A percentile compares a stretch with the other conserved stretches of the same genome.
Conservation (phyloP, 2,888 invertebrate genomes). For the Cephus spinipes region DNA sequence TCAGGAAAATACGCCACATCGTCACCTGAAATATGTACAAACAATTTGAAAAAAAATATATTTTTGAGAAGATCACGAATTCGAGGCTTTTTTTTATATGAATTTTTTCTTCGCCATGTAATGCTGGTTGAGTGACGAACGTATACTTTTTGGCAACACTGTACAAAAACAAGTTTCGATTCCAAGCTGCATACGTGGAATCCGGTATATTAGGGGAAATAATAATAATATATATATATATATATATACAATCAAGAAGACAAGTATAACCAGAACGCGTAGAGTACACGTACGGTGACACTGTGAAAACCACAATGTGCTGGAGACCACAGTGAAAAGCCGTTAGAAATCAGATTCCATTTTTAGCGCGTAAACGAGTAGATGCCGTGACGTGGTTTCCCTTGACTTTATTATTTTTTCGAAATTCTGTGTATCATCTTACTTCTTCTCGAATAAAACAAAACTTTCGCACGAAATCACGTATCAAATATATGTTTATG, state of each 20-base stretch:
- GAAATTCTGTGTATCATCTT: not conserved
- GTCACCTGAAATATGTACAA: constrained; percentile 39
- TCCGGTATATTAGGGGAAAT: not conserved
- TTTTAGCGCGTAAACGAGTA: constrained; percentile 27
- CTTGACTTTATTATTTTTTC: not conserved
- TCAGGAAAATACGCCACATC: constrained; percentile 50
- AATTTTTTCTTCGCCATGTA: not conserved
- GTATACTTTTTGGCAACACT: not conserved
- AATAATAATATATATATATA: not conserved
- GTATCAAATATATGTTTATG: not conserved
- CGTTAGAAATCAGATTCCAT: constrained; percentile 58
- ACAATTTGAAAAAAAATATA: not conserved
- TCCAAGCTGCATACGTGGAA: not conserved
- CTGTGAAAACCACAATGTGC: constrained; percentile 4
- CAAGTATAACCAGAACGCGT: not conserved
- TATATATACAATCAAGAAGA: not conserved
- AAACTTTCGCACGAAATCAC: not conserved
- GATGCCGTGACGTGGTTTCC: not conserved
- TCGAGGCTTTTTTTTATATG: not conserved
- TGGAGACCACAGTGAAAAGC: constrained; percentile 43
- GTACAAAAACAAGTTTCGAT: not conserved
- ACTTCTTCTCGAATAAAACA: not conserved
- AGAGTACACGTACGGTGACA: not conserved
- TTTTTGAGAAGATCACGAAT: not conserved
- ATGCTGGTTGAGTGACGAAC: not conserved